Evolutionary conservation across 2,888 invertebrate genomes (phyloP).

Genomic region (Odontomyia ornata): DNA sequence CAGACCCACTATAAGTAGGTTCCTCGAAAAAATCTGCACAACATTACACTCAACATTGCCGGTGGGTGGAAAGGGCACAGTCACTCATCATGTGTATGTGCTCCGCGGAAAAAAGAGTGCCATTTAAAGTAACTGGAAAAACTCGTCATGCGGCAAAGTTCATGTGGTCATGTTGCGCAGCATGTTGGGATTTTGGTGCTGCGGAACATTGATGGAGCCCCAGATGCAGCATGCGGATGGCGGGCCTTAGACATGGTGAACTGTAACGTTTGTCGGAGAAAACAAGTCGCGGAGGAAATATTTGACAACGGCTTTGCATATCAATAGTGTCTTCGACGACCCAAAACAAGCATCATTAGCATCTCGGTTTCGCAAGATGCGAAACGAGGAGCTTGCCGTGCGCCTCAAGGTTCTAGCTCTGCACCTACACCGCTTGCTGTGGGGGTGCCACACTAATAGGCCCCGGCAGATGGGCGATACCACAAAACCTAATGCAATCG

Average conservation of each 20-base stretch:
- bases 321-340: neutral
- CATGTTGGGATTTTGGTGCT: constrained; percentile 28
- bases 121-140: constrained; percentile 42
- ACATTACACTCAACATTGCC: neutral
- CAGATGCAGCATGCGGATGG: neutral
- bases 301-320: constrained; percentile 30
- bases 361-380: neutral
- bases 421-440: constrained; percentile 11
- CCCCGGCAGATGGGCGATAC: neutral
- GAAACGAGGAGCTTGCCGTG: neutral
- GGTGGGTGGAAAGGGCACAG: constrained; percentile 38
- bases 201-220: constrained; percentile 2
- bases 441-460: neutral
- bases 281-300: neutral
- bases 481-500: constrained; percentile 11
- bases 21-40: constrained; percentile 1
- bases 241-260: neutral
- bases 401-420: constrained; percentile 40
- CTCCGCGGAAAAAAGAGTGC: neutral
- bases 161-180: constrained; percentile 41
- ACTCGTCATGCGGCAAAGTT: constrained; percentile 38
- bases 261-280: constrained; percentile 1
- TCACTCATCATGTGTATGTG: neutral
- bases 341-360: constrained; percentile 1
- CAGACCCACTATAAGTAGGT: no score